These are phyloP conservation scores for Diuraphis noxia DNA, from an alignment of 1,140 invertebrate genomes.

Conservation along the genomic window DNA sequence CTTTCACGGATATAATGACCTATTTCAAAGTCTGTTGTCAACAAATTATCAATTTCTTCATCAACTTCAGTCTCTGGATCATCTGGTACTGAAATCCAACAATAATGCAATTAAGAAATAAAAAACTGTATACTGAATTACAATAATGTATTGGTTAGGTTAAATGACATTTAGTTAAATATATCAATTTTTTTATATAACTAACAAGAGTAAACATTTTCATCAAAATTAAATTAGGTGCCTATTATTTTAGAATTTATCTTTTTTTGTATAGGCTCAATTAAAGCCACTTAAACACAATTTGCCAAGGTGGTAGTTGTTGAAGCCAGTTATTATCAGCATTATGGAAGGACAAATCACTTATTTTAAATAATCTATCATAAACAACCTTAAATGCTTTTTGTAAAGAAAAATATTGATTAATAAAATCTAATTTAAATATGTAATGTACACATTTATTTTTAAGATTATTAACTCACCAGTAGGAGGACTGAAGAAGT, in stretches of 20 bases:
- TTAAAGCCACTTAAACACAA: conserved; percentile 51
- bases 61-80: conserved; percentile 72
- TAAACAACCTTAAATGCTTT: neutral
- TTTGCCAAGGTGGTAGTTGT: conserved; percentile 48
- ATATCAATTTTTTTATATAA: neutral
- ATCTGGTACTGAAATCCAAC: conserved; percentile 63
- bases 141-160: too few species aligned
- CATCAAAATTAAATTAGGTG: neutral
- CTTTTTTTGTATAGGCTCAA: conserved; percentile 4
- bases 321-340: conserved; percentile 26
- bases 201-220: neutral
- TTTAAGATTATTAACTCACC: conserved; percentile 61
- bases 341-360: neutral
- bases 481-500: conserved; percentile 92
- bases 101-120: neutral
- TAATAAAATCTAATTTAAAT: too few species aligned
- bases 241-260: neutral
- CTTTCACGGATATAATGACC: conserved; percentile 96
- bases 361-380: neutral
- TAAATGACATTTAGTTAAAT: too few species aligned
- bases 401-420: neutral
- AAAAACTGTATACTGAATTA: neutral
- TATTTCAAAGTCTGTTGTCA: conserved; percentile 94
- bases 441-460: neutral
- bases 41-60: conserved; percentile 73